These are phyloP conservation scores for Plectrocnemia conspersa DNA, from an alignment of 1,140 invertebrate genomes.

Conservation along the genomic window DNA sequence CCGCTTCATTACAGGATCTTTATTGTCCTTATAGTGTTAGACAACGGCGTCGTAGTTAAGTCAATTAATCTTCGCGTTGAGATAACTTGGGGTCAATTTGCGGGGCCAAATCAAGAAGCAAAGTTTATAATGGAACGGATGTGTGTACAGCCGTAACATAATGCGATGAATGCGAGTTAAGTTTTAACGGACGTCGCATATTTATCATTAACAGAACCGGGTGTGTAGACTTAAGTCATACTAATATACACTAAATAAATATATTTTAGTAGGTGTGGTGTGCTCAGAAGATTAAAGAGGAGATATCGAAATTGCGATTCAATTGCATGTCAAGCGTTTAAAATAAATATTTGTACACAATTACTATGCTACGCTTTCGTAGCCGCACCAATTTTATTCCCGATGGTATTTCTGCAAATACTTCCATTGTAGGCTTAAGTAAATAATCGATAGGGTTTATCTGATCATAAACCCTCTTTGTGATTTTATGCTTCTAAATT, in stretches of 20 bases:
- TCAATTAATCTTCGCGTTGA: constrained; percentile 27
- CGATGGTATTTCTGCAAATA: constrained; percentile 13
- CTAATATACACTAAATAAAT: too few relatives aligned
- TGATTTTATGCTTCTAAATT: too few relatives aligned
- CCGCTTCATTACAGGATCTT: constrained; percentile 6
- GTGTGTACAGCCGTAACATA: constrained; percentile 2
- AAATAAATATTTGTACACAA: constrained; percentile 36
- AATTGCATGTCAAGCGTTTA: constrained; percentile 34
- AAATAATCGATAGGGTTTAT: constrained; percentile 14
- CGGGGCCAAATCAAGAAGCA: constrained; percentile 11
- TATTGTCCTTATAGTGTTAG: constrained; percentile 5
- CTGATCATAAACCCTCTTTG: too few relatives aligned
- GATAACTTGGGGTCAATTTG: constrained; percentile 27
- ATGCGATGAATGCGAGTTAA: not conserved
- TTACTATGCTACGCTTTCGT: constrained; percentile 19
- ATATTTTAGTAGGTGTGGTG: too few relatives aligned
- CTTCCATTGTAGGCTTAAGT: not conserved
- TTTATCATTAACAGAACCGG: not conserved
- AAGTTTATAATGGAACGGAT: constrained; percentile 9
- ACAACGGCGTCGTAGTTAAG: constrained; percentile 3
- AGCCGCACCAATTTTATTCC: constrained; percentile 13
- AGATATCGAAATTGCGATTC: constrained; percentile 31
- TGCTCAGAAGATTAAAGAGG: not conserved
- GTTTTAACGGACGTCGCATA: not conserved
- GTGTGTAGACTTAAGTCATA: not conserved